Base-by-base conservation (phyloP, 1,140 invertebrate genomes). In the Nylanderia fulva region DNA sequence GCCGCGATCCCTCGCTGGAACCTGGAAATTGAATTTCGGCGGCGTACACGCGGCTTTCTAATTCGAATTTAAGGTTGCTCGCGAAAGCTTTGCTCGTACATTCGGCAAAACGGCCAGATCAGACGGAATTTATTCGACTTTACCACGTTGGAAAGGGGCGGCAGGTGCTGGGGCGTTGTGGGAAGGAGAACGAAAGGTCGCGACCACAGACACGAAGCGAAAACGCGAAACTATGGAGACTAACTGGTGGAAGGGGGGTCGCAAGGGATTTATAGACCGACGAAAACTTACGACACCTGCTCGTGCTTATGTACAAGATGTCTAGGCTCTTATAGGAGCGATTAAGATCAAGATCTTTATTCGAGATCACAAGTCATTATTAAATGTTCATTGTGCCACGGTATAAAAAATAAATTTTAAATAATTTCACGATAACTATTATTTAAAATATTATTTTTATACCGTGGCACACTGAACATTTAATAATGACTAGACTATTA, bases 41-140 rank as follows among this genome's bases (percentile, higher is more conserved):
- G 48, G 71, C 61, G 79, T 76, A 69, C 63, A 48, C 75, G 79
- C 72, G 29, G 48, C 74, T 79, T 84, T 89, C 89, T 90, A 90
- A 91, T 91, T 91, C 90, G 90, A 88, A 88, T 91, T 90, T 89
- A 84, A 90, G 87, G 85, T 85, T 87, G 89, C 56, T 63, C 76
- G 79, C 80, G 39, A 71, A 71, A 52, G 33, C 13, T 60, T 15
- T 61, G 72, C 42, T n/a, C 63, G 76, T 69, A 69, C 76, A 54
- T 79, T 79, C 63, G 61, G 39, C 75, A 64, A 79, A 79, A 79
- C 75, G 76, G 45, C 76, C 63, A 63, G 76, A 79, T 79, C 76
- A 68, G 76, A 36, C 39, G 27, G 71, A 58, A 91, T 90, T 91
- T 89, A 90, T 89, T 90, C 85, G 85, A 88, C 75, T 74, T 63